Conservation (phyloP, 2,797 vertebrate species). For the Dendrocincla tyrannina region DNA sequence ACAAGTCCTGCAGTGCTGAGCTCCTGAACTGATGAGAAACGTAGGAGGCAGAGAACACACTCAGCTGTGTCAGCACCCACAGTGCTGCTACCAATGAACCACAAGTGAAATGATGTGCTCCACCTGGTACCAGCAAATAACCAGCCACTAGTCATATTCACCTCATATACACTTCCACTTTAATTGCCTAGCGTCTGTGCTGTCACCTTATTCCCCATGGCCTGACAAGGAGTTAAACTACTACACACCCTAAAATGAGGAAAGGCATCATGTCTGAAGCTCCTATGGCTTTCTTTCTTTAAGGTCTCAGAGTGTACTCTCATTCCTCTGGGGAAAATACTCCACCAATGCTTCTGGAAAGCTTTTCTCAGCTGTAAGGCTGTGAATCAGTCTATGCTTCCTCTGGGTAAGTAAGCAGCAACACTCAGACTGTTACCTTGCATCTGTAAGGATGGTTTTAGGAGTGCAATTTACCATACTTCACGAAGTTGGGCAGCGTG, state of each 20-base stretch:
- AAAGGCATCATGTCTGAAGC: background rate
- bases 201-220: background rate
- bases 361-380: background rate
- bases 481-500: background rate
- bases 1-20: background rate
- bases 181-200: background rate
- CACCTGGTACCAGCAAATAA: background rate
- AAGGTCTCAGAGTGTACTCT: background rate
- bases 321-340: background rate
- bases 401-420: background rate
- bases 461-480: accelerated
- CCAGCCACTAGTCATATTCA: background rate
- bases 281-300: background rate
- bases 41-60: background rate
- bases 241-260: background rate
- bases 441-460: background rate
- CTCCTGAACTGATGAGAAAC: background rate
- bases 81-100: background rate
- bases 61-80: background rate
- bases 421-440: background rate
- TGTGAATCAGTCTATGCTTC: background rate
- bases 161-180: background rate
- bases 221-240: background rate
- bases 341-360: background rate
- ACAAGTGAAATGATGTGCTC: background rate